Evolutionary conservation across 64 coral and sea anemone genomes (phyloP).

Genomic region (Stylophora pistillata): DNA sequence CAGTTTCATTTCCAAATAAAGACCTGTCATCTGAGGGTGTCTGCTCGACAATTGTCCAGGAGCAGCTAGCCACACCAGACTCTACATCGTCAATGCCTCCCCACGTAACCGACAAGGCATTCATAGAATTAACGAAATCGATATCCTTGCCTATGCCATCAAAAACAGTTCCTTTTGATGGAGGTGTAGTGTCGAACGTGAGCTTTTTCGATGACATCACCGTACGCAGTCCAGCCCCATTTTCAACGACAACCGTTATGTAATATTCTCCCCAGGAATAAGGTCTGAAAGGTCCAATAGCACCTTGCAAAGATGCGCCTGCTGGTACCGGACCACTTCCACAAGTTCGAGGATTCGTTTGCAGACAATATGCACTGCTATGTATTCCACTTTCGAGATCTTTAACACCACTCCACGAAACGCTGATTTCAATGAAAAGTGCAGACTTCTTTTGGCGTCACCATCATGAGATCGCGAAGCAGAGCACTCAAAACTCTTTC

Average conservation of each 20-base stretch:
- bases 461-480: no score
- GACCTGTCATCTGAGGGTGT: constrained; percentile 52
- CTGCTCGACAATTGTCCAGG: constrained; percentile 62
- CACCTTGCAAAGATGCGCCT: constrained; percentile 9
- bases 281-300: constrained; percentile 57
- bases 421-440: constrained; percentile 40
- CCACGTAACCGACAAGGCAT: constrained; percentile 55
- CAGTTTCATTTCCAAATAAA: constrained; percentile 68
- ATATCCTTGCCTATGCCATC: constrained; percentile 62
- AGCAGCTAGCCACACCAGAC: constrained; percentile 58
- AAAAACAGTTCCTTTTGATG: constrained; percentile 64
- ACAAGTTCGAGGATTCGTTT: constrained; percentile 37
- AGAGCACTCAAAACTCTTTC: no score
- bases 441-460: no score
- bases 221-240: constrained; percentile 62
- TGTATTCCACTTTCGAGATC: constrained; percentile 59
- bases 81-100: constrained; percentile 67
- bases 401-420: constrained; percentile 51
- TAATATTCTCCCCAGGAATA: background rate
- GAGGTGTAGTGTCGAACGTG: constrained; percentile 67
- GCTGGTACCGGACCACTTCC: background rate
- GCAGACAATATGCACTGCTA: constrained; percentile 37
- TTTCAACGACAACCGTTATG: constrained; percentile 34
- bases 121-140: constrained; percentile 64
- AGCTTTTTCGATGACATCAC: constrained; percentile 61